Evolutionary conservation across 2,797 vertebrate species (phyloP).

Genomic region (Lophotriccus pileatus): DNA sequence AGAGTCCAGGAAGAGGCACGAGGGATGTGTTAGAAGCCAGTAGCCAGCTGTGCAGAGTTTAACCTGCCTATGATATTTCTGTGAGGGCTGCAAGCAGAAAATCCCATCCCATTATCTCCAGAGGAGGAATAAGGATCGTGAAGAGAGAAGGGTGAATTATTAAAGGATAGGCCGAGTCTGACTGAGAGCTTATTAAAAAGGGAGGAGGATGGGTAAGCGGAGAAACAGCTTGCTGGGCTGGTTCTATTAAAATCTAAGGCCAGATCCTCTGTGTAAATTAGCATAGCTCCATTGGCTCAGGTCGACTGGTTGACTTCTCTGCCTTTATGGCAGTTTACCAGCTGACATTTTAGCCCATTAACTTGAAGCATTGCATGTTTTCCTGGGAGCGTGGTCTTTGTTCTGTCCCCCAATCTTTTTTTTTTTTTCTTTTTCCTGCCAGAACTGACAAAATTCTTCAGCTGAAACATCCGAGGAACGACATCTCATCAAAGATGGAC

Average conservation of each 20-base stretch:
- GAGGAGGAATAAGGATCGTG: constrained; percentile 5
- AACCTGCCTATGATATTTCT: constrained; percentile 20
- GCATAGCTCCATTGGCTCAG: constrained; percentile 45
- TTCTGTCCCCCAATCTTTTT: neutral
- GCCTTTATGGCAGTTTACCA: constrained; percentile 47
- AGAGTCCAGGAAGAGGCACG: constrained; percentile 15
- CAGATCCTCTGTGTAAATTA: constrained; percentile 58
- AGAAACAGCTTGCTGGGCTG: constrained; percentile 57
- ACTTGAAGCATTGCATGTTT: constrained; percentile 42
- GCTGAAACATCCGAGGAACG: constrained; percentile 53
- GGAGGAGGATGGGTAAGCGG: constrained; percentile 33
- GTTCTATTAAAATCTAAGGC: constrained; percentile 62
- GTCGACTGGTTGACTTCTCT: constrained; percentile 45
- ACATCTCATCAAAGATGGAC: constrained; percentile 63
- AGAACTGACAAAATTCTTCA: constrained; percentile 64
- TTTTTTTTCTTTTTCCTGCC: neutral
- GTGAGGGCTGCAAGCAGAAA: constrained; percentile 33
- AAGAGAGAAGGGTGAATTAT: constrained; percentile 54
- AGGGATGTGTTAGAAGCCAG: constrained; percentile 20
- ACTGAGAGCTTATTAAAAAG: constrained; percentile 65
- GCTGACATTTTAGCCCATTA: constrained; percentile 60
- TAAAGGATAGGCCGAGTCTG: constrained; percentile 55
- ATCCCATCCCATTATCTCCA: constrained; percentile 54
- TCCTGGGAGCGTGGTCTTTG: constrained; percentile 29
- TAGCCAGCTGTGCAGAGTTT: constrained; percentile 25